Evolutionary conservation across 2,113 vertebrate species (phyloP), one percentile per base, ranked within the genome.

Genomic region (Myotis yumanensis): DNA sequence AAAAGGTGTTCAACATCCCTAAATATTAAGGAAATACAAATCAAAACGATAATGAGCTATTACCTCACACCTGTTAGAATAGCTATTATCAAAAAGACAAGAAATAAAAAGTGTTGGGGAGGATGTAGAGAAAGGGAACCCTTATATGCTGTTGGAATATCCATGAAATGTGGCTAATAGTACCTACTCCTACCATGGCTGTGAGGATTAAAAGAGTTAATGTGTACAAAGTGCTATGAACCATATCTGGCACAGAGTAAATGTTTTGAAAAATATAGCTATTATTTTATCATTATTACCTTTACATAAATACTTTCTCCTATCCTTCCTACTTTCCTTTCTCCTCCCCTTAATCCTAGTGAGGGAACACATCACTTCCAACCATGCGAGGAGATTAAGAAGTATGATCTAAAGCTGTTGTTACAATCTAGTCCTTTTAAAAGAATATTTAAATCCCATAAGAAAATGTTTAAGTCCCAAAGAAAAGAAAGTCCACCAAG

Each of bases 281-380:
- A 16, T 46, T 73, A 81, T 62, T 90, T 80, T 77, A 68, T 46
- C 17, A 77, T 87, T 87, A 76, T 72, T 86, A 82, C 10, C 25
- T 80, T 22, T 17, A 40, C 22, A 37, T 46, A 62, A n/a, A 18
- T 46, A 73, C 1, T 20, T 84, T 96, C 76, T 72, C 30, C 28
- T 57, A 23, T 71, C 25, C 57, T 93, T 93, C 64, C 75, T 86
- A 25, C 75, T 88, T 97, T 85, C 64, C 48, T 93, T 95, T 73
- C 64, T 93, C 46, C 14, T 90, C 59, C 28, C 14, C 7, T 40
- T 30, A 17, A n/a, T 30, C 12, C 9, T 92, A 89, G 17, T 59
- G 22, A 82, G 40, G 28, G 46, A 92, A 77, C 4, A 86, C 46
- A 54, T 54, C 69, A 52, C 37, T 87, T 57, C 48, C 20, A 85